These are phyloP conservation scores for Lepidonotus clava DNA, from an alignment of 2,888 invertebrate species.

Conservation along the genomic window DNA sequence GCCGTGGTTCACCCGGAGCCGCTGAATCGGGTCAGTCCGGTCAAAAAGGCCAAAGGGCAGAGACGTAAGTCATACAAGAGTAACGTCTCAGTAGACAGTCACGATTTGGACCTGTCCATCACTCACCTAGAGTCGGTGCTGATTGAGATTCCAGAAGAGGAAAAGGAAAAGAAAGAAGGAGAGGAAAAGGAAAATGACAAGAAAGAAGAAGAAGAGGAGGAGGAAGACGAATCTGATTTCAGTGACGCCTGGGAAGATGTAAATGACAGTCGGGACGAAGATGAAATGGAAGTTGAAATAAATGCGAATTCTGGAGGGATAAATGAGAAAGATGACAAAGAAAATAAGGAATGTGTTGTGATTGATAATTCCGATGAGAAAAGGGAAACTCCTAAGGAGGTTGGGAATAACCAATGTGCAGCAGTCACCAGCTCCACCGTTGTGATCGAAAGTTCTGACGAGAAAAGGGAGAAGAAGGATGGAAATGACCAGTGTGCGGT, in stretches of 20 bases:
- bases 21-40: neutral
- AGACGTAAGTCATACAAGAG: neutral
- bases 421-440: too few species aligned
- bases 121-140: neutral
- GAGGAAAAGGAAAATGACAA: neutral
- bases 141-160: slow-evolving; percentile 16
- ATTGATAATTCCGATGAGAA: too few species aligned
- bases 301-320: neutral
- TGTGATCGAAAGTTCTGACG: too few species aligned
- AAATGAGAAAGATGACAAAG: neutral
- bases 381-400: too few species aligned
- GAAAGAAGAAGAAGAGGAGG: neutral
- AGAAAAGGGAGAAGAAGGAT: too few species aligned
- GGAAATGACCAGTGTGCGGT: too few species aligned
- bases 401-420: too few species aligned
- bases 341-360: too few species aligned
- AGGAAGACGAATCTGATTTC: too few species aligned
- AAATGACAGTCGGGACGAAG: neutral
- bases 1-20: slow-evolving; percentile 4
- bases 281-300: neutral
- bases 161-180: neutral
- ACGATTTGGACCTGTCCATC: neutral
- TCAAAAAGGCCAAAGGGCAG: neutral
- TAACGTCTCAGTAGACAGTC: slow-evolving; percentile 15
- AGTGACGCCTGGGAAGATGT: neutral